Evolutionary conservation across 2,888 invertebrate species (phyloP), one percentile per base, ranked within the genome.

Genomic region (Volucella inflata): DNA sequence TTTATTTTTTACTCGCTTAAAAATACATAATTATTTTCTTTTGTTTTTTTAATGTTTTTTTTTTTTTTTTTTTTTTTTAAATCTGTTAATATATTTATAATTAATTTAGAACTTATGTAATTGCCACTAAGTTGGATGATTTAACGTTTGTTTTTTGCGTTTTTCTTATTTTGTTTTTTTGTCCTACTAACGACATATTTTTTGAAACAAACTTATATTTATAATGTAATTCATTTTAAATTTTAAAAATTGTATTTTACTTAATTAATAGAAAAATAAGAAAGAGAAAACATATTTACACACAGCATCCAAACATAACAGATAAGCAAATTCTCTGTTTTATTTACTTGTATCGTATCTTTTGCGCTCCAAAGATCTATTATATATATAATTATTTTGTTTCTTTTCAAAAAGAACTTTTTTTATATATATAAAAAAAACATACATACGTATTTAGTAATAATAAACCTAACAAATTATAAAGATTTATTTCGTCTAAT

Each of bases 21-120:
- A 53, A 64, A 48, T 76, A 79, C 59, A 60, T 59, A 68, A 79
- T 62, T 59, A 36, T 55, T 8, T 55, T 55, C 30, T 1, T 30
- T 55, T 55, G 17, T 1, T 30, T 30, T 30, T 30, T 30, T 30
- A 30, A 30, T 30, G 30, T 30, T 30, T 30, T 30, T 3, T 30
- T 67, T 65, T 51, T 65, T 72, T 62, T 46, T 59, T 51, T 76
- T 68, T 44, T 42, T 48, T 44, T 78, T 77, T 55, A 48, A 50
- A 67, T 71, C 70, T 76, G 68, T 75, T 80, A 79, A 79, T 79
- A 74, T 75, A 80, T 62, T 84, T 84, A 84, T 67, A 84, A 80
- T 84, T 80, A 84, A 84, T 84, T 84, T 84, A 84, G 84, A 84
- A 84, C 65, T 76, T 75, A 84, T 84, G 62, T 75, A 84, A 84